Base-by-base conservation (phyloP, 2,888 invertebrate genomes). In the Agonopterix arenella region DNA sequence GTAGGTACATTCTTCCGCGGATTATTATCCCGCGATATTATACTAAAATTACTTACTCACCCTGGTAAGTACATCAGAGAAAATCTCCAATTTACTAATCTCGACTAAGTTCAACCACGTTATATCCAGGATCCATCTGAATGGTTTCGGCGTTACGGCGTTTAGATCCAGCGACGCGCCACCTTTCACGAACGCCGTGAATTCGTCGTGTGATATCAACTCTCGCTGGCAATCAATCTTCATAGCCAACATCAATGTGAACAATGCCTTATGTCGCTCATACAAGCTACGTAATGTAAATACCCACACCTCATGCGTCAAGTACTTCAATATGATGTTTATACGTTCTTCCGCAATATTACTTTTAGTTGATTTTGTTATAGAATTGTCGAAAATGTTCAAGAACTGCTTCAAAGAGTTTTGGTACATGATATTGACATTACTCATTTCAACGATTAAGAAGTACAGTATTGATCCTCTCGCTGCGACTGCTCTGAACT, bases 391-490 rank as follows among this genome's bases (percentile, higher is more conserved):
- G 73, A 98, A 98, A 56, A 98, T 94, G 9, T 93, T 96, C 44
- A 98, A 85, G 83, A 98, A 98, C 76, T 98, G 98, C 70, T 96
- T 96, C 47, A 98, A 85, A 0, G 98, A 97, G 63, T 98, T 98
- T 80, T 98, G 98, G 73, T 98, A 98, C 98, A 98, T 98, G 8
- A 94, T 92, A 72, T 98, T 98, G 0, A 98, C 98, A 71, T 97
- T 95, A 68, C 96, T 96, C 98, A 98, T 98, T 88, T 98, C 98
- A 0, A 98, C 98, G 54, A 98, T 98, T 42, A 98, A 90, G 75
- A 98, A 98, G 73, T 98, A 98, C 1, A 98, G 85, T 51, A 98
- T 97, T 0, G 97, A 97, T 11, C 98, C 98, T 60, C 98, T 91
- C 0, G 96, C 95, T 2, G 98, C 98, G 1, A 98, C 98, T 0